Conservation (phyloP, 2,797 vertebrate genomes). For the Takifugu ocellatus region DNA sequence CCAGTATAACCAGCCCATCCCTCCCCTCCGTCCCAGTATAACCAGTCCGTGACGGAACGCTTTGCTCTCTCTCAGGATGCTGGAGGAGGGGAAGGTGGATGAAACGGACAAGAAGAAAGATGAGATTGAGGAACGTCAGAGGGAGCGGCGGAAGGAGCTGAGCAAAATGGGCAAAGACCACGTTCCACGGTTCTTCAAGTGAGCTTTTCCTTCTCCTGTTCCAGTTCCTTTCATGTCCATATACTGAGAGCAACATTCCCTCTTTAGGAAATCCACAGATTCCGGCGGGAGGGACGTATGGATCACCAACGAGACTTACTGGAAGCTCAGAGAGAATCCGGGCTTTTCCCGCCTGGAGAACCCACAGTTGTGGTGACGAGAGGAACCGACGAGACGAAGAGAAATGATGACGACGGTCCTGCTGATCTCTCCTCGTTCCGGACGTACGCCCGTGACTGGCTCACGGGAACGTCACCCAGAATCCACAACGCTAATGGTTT, state of each 20-base stretch:
- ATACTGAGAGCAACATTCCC: background rate
- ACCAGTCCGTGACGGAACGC: too few species aligned
- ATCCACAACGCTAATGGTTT: background rate
- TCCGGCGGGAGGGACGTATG: constrained; percentile 85
- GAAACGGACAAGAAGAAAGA: constrained; percentile 86
- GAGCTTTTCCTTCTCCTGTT: constrained; percentile 11
- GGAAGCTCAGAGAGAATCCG: constrained; percentile 85
- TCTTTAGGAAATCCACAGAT: constrained; percentile 80
- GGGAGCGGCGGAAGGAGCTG: constrained; percentile 82
- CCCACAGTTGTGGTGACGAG: constrained; percentile 82
- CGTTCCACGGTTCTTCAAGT: constrained; percentile 91
- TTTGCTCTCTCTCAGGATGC: constrained; percentile 45
- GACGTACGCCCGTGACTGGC: constrained; percentile 46
- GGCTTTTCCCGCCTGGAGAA: constrained; percentile 83
- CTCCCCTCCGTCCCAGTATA: too few species aligned
- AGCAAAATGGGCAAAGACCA: constrained; percentile 81
- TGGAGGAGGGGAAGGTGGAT: constrained; percentile 88
- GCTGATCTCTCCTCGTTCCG: constrained; percentile 7
- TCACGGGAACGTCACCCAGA: constrained; percentile 37
- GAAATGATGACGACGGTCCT: constrained; percentile 51
- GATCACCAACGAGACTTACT: constrained; percentile 87
- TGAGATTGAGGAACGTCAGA: constrained; percentile 85
- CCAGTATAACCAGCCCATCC: too few species aligned
- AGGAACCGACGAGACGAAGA: background rate
- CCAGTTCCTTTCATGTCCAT: too few species aligned